These are phyloP conservation scores for Lamproptera curius DNA, from an alignment of 2,888 invertebrate species.

Conservation along the genomic window DNA sequence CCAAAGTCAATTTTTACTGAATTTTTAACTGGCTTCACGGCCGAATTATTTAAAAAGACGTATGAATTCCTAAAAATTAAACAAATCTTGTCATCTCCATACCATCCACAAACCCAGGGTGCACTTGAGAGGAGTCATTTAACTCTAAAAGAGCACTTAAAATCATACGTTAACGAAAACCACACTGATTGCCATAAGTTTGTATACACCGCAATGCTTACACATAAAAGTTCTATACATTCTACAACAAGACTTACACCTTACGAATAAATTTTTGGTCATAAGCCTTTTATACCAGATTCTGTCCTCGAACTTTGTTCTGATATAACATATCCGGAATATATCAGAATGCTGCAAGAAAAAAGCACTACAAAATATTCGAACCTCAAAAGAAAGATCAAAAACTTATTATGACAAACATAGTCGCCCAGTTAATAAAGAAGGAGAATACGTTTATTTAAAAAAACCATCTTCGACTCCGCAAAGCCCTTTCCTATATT, in stretches of 20 bases:
- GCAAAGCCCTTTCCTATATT: not conserved
- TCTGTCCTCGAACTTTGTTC: constrained; percentile 1
- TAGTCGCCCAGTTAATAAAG: not conserved
- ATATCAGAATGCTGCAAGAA: not conserved
- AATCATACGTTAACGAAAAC: not conserved
- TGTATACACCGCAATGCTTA: not conserved
- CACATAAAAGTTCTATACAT: not conserved
- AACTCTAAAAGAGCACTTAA: not conserved
- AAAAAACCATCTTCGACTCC: not conserved
- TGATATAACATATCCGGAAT: too few species aligned
- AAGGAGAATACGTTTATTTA: not conserved
- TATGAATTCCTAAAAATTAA: not conserved
- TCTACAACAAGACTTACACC: constrained; percentile 24
- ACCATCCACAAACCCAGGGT: not conserved
- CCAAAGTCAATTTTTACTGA: not conserved
- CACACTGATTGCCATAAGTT: not conserved
- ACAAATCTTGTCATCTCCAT: not conserved
- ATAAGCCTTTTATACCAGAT: constrained; percentile 13
- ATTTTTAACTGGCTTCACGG: not conserved
- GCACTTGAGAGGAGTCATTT: not conserved
- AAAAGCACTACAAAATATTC: constrained; percentile 6
- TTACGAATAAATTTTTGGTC: constrained; percentile 19
- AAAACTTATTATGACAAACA: constrained; percentile 14
- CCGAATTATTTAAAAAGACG: not conserved
- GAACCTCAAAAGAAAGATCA: constrained; percentile 2